Evolutionary conservation across 2,888 invertebrate species (phyloP).

Genomic region (Ornithoptera priamus): DNA sequence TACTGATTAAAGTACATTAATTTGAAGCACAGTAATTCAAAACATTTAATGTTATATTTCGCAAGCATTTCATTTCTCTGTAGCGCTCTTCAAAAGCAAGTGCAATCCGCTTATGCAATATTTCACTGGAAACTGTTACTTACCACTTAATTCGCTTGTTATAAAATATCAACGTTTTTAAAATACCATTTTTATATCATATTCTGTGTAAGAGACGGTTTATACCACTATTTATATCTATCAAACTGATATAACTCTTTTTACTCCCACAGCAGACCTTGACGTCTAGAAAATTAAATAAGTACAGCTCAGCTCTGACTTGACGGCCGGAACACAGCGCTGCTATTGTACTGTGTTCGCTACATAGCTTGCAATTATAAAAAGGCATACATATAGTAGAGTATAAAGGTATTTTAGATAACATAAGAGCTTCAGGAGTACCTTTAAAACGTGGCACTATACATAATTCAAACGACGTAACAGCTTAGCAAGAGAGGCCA

Average conservation of each 20-base stretch:
- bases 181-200: not conserved
- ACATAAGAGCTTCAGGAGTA: not conserved
- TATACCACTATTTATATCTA: no score
- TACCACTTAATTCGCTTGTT: not conserved
- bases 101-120: conserved; percentile 28
- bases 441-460: not conserved
- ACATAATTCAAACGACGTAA: conserved; percentile 3
- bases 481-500: not conserved
- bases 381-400: not conserved
- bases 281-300: no score
- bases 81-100: conserved; percentile 21
- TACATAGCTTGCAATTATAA: not conserved
- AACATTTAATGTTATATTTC: conserved; percentile 10
- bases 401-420: not conserved
- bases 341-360: no score
- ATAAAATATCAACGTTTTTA: not conserved
- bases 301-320: no score
- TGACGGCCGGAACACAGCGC: no score
- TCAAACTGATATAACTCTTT: no score
- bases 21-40: conserved; percentile 1
- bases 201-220: no score
- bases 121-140: conserved; percentile 8
- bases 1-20: not conserved
- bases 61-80: conserved; percentile 12
- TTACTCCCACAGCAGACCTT: no score